Evolutionary conservation across 2,888 invertebrate genomes (phyloP).

Genomic region (Acanthosepion pharaonis): DNA sequence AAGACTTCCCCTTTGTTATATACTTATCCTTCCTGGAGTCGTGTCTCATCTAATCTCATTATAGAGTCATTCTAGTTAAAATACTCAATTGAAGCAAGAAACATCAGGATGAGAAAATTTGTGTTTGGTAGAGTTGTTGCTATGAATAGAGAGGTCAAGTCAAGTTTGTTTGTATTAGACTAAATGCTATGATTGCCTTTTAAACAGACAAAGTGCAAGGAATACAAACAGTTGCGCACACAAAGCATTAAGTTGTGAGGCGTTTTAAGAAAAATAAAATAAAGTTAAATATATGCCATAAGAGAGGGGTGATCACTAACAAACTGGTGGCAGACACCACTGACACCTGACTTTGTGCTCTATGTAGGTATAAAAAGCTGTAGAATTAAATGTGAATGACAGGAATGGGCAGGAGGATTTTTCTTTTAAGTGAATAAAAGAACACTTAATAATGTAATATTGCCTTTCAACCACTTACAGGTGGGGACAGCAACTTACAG

Average conservation of each 20-base stretch:
- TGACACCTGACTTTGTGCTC: not conserved
- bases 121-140: conserved; percentile 14
- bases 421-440: not conserved
- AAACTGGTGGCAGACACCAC: not conserved
- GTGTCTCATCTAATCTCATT: no score
- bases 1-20: no score
- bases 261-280: no score
- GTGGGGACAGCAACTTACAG: not conserved
- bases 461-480: not conserved
- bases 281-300: not conserved
- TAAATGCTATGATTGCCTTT: not conserved
- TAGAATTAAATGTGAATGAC: no score
- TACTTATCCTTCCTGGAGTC: no score
- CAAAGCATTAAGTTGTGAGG: not conserved
- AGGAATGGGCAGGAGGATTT: no score
- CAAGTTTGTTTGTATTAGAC: not conserved
- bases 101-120: not conserved
- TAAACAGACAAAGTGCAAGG: not conserved
- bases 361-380: not conserved
- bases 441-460: not conserved
- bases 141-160: not conserved
- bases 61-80: no score
- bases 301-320: not conserved
- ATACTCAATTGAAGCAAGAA: no score
- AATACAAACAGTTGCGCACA: not conserved